Evolutionary conservation across 2,888 invertebrate species (phyloP).

Genomic region (Sphecodes monilicornis): DNA sequence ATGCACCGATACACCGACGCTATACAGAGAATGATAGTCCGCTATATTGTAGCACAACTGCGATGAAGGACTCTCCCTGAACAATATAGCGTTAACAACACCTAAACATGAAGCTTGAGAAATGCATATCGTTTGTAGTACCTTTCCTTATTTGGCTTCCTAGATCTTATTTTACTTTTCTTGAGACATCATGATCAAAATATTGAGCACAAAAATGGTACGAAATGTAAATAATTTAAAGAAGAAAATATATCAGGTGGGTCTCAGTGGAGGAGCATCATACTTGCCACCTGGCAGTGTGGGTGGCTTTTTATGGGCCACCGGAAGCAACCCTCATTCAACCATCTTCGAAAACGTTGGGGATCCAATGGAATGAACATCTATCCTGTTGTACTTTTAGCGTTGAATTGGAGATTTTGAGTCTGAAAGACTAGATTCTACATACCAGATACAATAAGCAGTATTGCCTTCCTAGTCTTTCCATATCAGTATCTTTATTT

Average conservation of each 20-base stretch:
- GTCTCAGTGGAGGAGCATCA: constrained; percentile 81
- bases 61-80: constrained; percentile 19
- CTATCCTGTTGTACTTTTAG: constrained; percentile 64
- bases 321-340: constrained; percentile 81
- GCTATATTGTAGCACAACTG: constrained; percentile 41
- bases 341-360: constrained; percentile 82
- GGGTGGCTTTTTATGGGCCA: constrained; percentile 82
- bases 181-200: constrained; percentile 29
- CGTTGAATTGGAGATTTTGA: constrained; percentile 68
- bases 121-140: constrained; percentile 59
- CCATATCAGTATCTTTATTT: constrained; percentile 68
- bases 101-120: constrained; percentile 50
- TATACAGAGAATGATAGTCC: constrained; percentile 27
- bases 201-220: constrained; percentile 29
- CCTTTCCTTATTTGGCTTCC: constrained; percentile 55
- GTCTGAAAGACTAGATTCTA: constrained; percentile 67
- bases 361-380: constrained; percentile 81
- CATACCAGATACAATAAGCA: constrained; percentile 61
- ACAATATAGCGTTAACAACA: constrained; percentile 41
- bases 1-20: constrained; percentile 46
- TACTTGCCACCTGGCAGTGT: constrained; percentile 82
- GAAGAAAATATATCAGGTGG: constrained; percentile 75
- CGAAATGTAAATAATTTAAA: constrained; percentile 64
- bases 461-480: constrained; percentile 71
- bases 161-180: constrained; percentile 46